Conservation (phyloP, 2,113 vertebrate species). For the Ornithorhynchus anatinus region DNA sequence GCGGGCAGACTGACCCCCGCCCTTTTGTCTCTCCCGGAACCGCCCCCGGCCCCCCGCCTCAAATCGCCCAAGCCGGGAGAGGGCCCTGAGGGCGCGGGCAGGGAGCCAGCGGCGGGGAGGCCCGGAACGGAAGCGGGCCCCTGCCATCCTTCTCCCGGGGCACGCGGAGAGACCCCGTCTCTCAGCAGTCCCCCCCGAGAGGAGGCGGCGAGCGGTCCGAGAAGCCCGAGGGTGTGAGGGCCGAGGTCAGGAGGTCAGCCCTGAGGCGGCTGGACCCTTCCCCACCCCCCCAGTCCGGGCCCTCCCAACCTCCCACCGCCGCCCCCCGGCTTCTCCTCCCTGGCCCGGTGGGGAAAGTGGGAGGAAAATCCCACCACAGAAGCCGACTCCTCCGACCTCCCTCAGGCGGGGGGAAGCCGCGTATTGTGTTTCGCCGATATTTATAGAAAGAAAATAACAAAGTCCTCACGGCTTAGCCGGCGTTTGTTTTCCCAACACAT, state of each 20-base stretch:
- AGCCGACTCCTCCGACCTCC: neutral
- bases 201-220: too few relatives aligned
- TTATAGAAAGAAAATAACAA: neutral
- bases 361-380: neutral
- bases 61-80: neutral
- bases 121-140: neutral
- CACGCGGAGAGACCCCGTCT: neutral
- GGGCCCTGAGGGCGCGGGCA: neutral
- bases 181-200: too few relatives aligned
- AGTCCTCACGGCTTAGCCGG: neutral
- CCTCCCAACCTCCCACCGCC: neutral
- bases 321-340: neutral
- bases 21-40: neutral
- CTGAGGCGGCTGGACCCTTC: too few relatives aligned
- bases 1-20: accelerated
- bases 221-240: neutral
- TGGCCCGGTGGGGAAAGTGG: neutral
- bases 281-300: neutral
- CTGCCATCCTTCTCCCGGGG: too few relatives aligned
- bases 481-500: neutral
- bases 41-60: neutral
- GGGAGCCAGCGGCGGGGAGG: neutral
- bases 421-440: accelerated
- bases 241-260: too few relatives aligned
- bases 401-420: neutral